Evolutionary conservation across 2,797 vertebrate genomes (phyloP), one percentile per base, ranked within the genome.

Genomic region (Sorex maritimensis): DNA sequence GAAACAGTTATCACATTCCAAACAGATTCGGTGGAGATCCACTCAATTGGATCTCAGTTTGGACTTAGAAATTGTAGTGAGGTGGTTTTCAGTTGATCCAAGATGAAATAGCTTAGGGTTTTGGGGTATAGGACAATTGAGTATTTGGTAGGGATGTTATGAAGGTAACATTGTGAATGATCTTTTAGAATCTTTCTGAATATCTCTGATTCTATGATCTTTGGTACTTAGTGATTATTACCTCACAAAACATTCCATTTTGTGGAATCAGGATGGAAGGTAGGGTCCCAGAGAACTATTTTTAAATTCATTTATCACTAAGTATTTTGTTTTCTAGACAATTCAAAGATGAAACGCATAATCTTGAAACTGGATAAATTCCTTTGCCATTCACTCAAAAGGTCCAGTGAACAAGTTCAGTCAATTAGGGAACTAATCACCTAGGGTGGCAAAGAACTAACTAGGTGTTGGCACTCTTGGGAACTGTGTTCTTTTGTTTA

Each of bases 221-320:
- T 95, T 86, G 69, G 38, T 92, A 83, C 52, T 55, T 78, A 69
- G 55, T 55, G 78, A 93, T 92, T 88, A 75, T 93, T 75, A 85
- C 67, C 26, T 94, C 84, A 94, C 34, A 95, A 90, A 84, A 74
- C 81, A 74, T 52, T 38, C 71, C 71, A 85, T 92, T 94, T 67
- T 1, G 6, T 68, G 30, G 61, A 26, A 55, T 21, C 30, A 73
- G 80, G 75, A 94, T 82, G 46, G 30, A 81, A 93, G 41, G 83
- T 93, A 88, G 61, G 69, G 28, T 72, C 65, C 63, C 6, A 0
- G 55, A 46, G 23, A 61, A 85, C 46, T 34, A 5, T 13, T 74
- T 78, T 49, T 67, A n/a, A 89, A 61, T 61, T 83, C 88, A 83
- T 44, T 78, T 65, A 58, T 58, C 19, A 21, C 12, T 67, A 86